Evolutionary conservation across 2,797 vertebrate species (phyloP).

Genomic region (Lepilemur septentrionalis): DNA sequence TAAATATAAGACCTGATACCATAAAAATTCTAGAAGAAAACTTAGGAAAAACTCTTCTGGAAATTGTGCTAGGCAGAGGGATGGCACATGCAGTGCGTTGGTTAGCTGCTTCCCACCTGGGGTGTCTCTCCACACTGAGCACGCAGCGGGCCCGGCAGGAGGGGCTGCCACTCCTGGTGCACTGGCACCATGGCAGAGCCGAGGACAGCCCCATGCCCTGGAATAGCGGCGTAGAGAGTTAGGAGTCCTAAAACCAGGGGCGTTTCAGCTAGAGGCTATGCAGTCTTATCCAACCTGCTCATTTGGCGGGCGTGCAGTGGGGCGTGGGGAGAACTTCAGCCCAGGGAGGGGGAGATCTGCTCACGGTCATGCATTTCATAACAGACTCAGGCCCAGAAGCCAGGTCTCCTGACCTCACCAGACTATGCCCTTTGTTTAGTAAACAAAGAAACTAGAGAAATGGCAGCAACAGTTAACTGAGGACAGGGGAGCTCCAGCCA

Average conservation of each 20-base stretch:
- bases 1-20: too few relatives aligned
- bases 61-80: too few relatives aligned
- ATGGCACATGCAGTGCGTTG: neutral
- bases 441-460: neutral
- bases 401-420: neutral
- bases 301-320: neutral
- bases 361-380: neutral
- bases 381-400: neutral
- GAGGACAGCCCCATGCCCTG: neutral
- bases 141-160: neutral
- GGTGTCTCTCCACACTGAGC: neutral
- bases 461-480: neutral
- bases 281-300: neutral
- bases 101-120: too few relatives aligned
- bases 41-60: too few relatives aligned
- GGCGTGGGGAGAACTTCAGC: fast-evolving
- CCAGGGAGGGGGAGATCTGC: neutral
- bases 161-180: neutral
- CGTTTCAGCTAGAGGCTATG: neutral
- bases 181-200: neutral
- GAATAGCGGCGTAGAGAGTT: neutral
- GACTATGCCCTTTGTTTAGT: neutral
- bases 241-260: neutral
- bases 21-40: too few relatives aligned
- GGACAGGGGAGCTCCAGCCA: too few relatives aligned